Percentiles rank a stretch among this genome's conserved stretches.
These are phyloP conservation scores for Leucoraja ocellata DNA, from an alignment of 2,797 vertebrate genomes.

Conservation along the genomic window DNA sequence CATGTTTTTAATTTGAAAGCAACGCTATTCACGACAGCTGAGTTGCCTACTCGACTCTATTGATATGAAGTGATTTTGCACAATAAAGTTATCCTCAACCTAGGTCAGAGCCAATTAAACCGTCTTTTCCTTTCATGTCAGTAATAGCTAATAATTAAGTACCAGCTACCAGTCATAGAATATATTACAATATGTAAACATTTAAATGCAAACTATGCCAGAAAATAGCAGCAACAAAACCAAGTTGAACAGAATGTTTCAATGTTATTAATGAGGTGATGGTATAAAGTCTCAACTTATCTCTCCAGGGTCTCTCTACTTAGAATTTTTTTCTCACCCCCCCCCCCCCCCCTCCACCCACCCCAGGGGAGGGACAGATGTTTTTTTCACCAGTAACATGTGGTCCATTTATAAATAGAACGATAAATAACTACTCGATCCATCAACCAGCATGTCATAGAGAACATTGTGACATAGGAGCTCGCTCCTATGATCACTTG, in stretches of 20 bases:
- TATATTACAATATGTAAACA: constrained; percentile 33
- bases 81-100: neutral
- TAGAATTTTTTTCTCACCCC: neutral
- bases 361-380: neutral
- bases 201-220: neutral
- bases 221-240: constrained; percentile 30
- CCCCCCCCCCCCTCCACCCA: neutral
- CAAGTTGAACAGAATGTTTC: neutral
- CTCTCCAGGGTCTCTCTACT: neutral
- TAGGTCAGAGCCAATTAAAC: neutral
- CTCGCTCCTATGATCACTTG: neutral
- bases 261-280: neutral
- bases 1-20: neutral
- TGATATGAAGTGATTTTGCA: neutral
- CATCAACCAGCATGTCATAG: neutral
- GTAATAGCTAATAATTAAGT: constrained; percentile 1
- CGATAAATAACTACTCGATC: neutral
- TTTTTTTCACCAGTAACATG: neutral
- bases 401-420: neutral
- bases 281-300: neutral
- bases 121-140: neutral
- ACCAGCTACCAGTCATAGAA: neutral
- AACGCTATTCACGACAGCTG: neutral
- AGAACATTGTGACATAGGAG: neutral
- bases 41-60: neutral